These are phyloP conservation scores for Colletes latitarsis DNA, from an alignment of 1,140 invertebrate species.

Conservation along the genomic window DNA sequence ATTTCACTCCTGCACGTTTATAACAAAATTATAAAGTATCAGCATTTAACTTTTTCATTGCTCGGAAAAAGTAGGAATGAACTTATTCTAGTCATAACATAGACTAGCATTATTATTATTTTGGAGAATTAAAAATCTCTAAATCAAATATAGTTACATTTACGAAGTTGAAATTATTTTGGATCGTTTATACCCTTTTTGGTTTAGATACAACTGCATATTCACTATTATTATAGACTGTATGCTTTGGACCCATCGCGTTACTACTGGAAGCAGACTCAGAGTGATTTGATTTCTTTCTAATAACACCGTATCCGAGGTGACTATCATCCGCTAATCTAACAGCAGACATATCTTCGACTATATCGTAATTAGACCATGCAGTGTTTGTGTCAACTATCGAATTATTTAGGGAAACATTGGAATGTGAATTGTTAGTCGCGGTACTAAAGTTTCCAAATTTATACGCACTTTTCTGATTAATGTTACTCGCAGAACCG, in stretches of 20 bases:
- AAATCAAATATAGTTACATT: slow-evolving; percentile 30
- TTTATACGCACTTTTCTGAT: slow-evolving; percentile 86
- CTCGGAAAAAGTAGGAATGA: slow-evolving; percentile 23
- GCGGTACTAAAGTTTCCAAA: slow-evolving; percentile 63
- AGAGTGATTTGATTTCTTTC: slow-evolving; percentile 83
- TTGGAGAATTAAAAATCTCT: slow-evolving; percentile 42
- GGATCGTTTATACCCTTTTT: slow-evolving; percentile 85
- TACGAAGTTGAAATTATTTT: slow-evolving; percentile 3
- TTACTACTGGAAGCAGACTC: slow-evolving; percentile 77
- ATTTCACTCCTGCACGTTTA: slow-evolving; percentile 7
- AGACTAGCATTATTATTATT: slow-evolving; percentile 57
- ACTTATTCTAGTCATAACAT: slow-evolving; percentile 38
- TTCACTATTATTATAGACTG: slow-evolving; percentile 87
- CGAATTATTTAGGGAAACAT: slow-evolving; percentile 69
- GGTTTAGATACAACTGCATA: slow-evolving; percentile 91
- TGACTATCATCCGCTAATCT: slow-evolving; percentile 89
- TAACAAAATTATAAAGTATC: slow-evolving; percentile 37
- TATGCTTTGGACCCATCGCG: slow-evolving; percentile 83
- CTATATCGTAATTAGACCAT: slow-evolving; percentile 87
- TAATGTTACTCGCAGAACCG: slow-evolving; percentile 86
- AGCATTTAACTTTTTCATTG: slow-evolving; percentile 9
- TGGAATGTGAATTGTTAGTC: slow-evolving; percentile 61
- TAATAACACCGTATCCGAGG: slow-evolving; percentile 88
- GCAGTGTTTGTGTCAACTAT: slow-evolving; percentile 72
- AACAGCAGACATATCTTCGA: slow-evolving; percentile 84